Conservation (phyloP, 2,888 invertebrate genomes). For the Callosobruchus maculatus region DNA sequence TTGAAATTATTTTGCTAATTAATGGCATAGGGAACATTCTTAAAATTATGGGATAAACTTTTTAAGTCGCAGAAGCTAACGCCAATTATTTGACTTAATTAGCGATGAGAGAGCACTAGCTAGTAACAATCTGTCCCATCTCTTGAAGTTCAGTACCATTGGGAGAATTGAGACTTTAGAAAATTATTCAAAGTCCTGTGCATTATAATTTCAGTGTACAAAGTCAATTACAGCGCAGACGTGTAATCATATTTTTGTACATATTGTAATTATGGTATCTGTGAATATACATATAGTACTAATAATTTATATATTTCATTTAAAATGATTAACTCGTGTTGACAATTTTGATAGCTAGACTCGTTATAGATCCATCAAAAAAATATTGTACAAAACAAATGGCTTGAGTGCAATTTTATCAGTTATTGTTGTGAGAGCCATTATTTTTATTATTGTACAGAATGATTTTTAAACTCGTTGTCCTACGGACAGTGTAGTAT, state of each 20-base stretch:
- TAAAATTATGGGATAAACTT: too few species aligned
- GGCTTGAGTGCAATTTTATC: slow-evolving; percentile 50
- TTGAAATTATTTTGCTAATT: too few species aligned
- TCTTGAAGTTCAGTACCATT: background rate
- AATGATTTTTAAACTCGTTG: slow-evolving; percentile 35
- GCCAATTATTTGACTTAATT: too few species aligned
- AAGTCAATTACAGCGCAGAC: slow-evolving; percentile 54
- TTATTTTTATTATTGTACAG: slow-evolving; percentile 34
- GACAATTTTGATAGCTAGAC: slow-evolving; percentile 51
- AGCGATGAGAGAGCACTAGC: too few species aligned
- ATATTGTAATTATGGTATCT: slow-evolving; percentile 46
- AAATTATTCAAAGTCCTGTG: slow-evolving; percentile 12
- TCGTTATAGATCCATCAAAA: slow-evolving; percentile 43
- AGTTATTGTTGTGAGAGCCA: slow-evolving; percentile 46
- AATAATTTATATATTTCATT: slow-evolving; percentile 45
- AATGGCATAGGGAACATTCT: too few species aligned
- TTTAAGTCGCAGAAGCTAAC: too few species aligned
- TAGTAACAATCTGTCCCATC: too few species aligned
- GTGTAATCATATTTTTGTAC: slow-evolving; percentile 56
- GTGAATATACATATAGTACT: background rate
- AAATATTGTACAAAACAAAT: slow-evolving; percentile 48
- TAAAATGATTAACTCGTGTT: slow-evolving; percentile 52
- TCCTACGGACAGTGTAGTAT: slow-evolving; percentile 35
- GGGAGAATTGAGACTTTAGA: background rate
- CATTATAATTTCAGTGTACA: slow-evolving; percentile 49